Percentiles rank a stretch among this genome's conserved stretches.
Evolutionary conservation across 2,113 vertebrate species (phyloP).

Genomic region (Thamnaconus septentrionalis): DNA sequence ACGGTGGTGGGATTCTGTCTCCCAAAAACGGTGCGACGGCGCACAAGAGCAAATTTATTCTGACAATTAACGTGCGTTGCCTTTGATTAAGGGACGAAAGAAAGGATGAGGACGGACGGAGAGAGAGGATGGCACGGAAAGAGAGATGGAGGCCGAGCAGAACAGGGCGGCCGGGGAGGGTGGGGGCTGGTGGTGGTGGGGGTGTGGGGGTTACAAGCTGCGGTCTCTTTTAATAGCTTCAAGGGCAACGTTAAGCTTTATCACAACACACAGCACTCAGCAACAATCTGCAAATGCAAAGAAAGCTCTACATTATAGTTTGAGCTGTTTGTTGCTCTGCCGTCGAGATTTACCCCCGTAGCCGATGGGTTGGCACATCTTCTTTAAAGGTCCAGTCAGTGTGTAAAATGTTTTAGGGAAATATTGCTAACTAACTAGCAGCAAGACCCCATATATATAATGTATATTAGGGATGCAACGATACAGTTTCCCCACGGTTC

Average conservation of each 20-base stretch:
- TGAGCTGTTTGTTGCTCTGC: constrained; percentile 69
- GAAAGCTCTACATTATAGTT: constrained; percentile 65
- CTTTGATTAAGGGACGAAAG: constrained; percentile 62
- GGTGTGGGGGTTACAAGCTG: constrained; percentile 61
- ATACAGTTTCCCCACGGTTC: too few relatives aligned
- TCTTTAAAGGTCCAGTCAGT: constrained; percentile 47
- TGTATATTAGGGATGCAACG: too few relatives aligned
- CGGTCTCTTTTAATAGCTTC: constrained; percentile 66
- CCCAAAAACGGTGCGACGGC: constrained; percentile 41
- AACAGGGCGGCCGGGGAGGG: constrained; percentile 24
- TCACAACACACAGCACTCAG: constrained; percentile 64
- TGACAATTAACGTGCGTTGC: constrained; percentile 63
- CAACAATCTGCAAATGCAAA: constrained; percentile 75
- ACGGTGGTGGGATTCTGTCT: constrained; percentile 45
- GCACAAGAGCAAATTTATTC: constrained; percentile 40
- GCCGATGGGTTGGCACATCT: constrained; percentile 71
- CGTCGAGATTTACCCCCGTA: constrained; percentile 64
- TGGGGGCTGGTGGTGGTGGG: constrained; percentile 10
- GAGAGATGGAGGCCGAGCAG: constrained; percentile 18
- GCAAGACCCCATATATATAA: too few relatives aligned
- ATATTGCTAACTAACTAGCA: too few relatives aligned
- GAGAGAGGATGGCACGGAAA: constrained; percentile 36
- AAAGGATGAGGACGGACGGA: background rate
- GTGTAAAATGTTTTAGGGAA: too few relatives aligned
- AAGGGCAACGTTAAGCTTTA: constrained; percentile 72